Evolutionary conservation across 2,797 vertebrate species (phyloP), one percentile per base, ranked within the genome.

Genomic region (Falco berigora): DNA sequence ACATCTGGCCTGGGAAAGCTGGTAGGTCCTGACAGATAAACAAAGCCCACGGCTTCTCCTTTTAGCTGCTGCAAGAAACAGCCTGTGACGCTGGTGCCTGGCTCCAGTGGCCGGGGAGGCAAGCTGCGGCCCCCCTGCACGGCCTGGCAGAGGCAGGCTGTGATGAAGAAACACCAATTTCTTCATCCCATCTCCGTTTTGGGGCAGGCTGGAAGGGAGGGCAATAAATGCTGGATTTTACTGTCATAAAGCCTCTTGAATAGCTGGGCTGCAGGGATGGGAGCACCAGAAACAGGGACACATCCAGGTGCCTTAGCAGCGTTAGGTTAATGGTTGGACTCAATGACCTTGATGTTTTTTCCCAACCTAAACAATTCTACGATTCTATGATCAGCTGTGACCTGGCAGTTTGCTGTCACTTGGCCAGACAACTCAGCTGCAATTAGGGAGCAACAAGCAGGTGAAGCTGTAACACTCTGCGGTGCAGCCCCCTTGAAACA

Each of bases 21-120:
- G 47, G 24, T 53, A 59, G 55, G 59, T 87, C 17, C 42, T 0
- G 1, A 24, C 4, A 17, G 55, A 62, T 36, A 58, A 46, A 79
- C n/a, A 42, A 63, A 59, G 23, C 47, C 40, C 46, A 42, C 12
- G 47, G 56, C 47, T 92, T 63, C 58, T 59, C 44, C 56, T 84
- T 71, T 74, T 47, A 8, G 50, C 47, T 52, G 55, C 58, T 64
- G 50, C 50, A 53, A 21, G 22, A 30, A 68, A 25, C 30, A 36
- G 44, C 28, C 50, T 25, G 27, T 0, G 2, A 10, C 28, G 78
- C 34, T 9, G 13, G 30, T 53, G 46, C 25, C 44, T 0, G 2
- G 50, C 38, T 71, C 50, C 0, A 0, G 74, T 7, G 7, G n/a
- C 56, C 6, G 6, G 4, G 1, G 30, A 67, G 24, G 12, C 2